Base-by-base conservation (phyloP, 2,113 vertebrate species). In the Coreoperca whiteheadi region DNA sequence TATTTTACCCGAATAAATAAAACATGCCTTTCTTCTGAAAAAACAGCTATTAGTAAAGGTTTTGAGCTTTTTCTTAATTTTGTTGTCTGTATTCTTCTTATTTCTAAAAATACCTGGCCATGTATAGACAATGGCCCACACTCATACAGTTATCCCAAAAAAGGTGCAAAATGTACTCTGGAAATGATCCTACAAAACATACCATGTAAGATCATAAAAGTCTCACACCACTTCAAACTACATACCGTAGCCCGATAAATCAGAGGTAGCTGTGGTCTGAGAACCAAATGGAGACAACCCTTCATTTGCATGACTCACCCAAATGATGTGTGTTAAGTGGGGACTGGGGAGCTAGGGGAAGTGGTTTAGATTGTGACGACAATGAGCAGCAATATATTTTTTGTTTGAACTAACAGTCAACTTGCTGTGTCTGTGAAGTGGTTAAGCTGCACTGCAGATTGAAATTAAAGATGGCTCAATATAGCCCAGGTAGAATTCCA, bases 221-320 rank as follows among this genome's bases (percentile, higher is more conserved):
- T 74, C 69, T 21, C 61, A 63, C 43, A 74, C 82, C 82, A 82
- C 76, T 48, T 74, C 76, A 74, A 69, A 69, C 63, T 43, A 7
- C 54, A 54, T 23, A 43, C 63, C 7, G 16, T 6, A 74, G 34
- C 53, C 74, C 61, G 77, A 77, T 73, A 51, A 77, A 81, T 77
- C 68, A 81, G 56, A 81, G 16, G 79, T 75, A 57, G 43, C 61
- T 53, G 71, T 50, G 43, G 67, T 81, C 57, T 53, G 41, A 57
- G 69, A 66, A 18, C 34, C 75, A 79, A 51, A n/a, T 61, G 72
- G 11, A 79, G 75, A 79, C 71, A 79, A 67, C 43, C 76, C 7
- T 51, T 32, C 32, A 46, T 85, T 82, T 57, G 21, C 56, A 41
- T 76, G 85, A 87, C 74, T 79, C 72, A 82, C 46, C 34, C 37